Conservation (phyloP, 2,888 invertebrate species). For the Erynnis tages region DNA sequence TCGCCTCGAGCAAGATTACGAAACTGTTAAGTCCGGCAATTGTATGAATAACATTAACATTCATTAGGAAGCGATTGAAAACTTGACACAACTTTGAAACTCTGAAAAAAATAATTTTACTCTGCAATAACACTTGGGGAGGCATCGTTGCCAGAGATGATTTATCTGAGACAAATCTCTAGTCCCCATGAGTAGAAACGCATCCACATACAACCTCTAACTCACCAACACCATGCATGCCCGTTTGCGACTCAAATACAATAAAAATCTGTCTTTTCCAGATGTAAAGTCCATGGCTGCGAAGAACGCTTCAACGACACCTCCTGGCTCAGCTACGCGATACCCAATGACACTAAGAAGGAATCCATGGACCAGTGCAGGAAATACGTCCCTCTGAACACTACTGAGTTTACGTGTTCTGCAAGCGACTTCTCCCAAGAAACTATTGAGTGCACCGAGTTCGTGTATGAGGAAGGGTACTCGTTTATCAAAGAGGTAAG, state of each 20-base stretch:
- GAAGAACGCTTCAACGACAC: conserved; percentile 69
- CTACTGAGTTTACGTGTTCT: conserved; percentile 47
- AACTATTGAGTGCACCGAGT: conserved; percentile 54
- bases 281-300: conserved; percentile 66
- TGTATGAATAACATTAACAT: no score
- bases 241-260: neutral
- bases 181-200: no score
- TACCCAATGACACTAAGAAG: conserved; percentile 49
- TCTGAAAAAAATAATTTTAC: no score
- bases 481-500: conserved; percentile 71
- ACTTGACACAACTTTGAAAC: no score
- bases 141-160: no score
- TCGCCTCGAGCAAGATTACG: no score
- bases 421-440: conserved; percentile 56
- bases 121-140: no score
- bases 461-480: conserved; percentile 58
- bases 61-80: no score
- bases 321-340: conserved; percentile 64
- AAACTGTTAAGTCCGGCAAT: no score
- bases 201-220: no score
- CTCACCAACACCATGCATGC: no score
- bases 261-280: conserved; percentile 36
- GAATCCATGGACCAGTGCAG: conserved; percentile 47
- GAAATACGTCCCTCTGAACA: conserved; percentile 47
- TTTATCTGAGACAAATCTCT: no score